A percentile compares a stretch with the other conserved stretches of the same genome.
Evolutionary conservation across 2,113 vertebrate species (phyloP).

Genomic region (Notarius lentiginosus): DNA sequence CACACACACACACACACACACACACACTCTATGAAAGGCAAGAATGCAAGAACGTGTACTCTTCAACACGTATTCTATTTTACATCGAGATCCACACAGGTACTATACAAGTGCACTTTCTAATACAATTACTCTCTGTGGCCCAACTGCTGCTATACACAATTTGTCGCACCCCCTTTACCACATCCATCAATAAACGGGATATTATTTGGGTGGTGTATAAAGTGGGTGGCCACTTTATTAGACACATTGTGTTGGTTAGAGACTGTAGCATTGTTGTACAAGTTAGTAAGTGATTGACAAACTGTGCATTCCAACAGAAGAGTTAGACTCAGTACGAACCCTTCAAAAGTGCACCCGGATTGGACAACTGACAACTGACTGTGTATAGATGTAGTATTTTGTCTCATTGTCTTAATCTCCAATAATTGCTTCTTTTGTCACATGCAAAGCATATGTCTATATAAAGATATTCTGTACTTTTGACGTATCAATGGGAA

Average conservation of each 20-base stretch:
- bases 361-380: not conserved
- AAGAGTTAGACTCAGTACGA: not conserved
- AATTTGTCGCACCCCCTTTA: not conserved
- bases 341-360: not conserved
- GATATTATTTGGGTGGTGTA: not conserved
- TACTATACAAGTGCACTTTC: not conserved
- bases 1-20: slow-evolving; percentile 40
- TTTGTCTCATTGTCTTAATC: not conserved
- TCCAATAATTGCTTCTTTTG: not conserved
- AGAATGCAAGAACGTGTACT: not conserved
- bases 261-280: not conserved
- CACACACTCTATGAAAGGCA: slow-evolving; percentile 9
- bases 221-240: not conserved
- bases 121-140: slow-evolving; percentile 10
- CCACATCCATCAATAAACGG: not conserved
- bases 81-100: not conserved
- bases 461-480: not conserved
- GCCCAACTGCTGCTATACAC: slow-evolving; percentile 6
- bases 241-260: not conserved
- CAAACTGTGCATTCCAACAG: not conserved
- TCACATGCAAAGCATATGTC: not conserved
- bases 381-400: not conserved
- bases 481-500: not conserved
- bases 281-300: not conserved
- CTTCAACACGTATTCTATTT: slow-evolving; percentile 2